These are phyloP conservation scores for Pollenia amentaria DNA, from an alignment of 2,888 invertebrate genomes.

Conservation along the genomic window DNA sequence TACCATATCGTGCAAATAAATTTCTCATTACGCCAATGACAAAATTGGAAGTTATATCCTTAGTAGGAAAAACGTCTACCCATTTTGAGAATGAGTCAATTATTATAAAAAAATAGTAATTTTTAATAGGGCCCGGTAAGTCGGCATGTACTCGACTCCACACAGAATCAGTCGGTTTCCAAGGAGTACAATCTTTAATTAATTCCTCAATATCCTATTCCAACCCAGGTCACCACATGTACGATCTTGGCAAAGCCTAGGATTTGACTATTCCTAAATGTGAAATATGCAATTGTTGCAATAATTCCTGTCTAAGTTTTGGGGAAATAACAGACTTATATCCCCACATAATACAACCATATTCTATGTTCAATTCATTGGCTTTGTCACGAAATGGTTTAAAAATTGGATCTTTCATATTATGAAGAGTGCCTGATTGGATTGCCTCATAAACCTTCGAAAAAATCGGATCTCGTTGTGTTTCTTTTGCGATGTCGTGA, in stretches of 20 bases:
- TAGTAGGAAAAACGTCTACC: slow-evolving; percentile 47
- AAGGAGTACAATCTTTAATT: slow-evolving; percentile 23
- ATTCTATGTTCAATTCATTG: slow-evolving; percentile 35
- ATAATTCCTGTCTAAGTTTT: slow-evolving; percentile 37
- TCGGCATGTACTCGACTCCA: slow-evolving; percentile 44
- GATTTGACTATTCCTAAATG: slow-evolving; percentile 30
- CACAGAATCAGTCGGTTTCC: slow-evolving; percentile 43
- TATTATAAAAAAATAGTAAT: slow-evolving; percentile 32
- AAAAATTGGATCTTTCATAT: slow-evolving; percentile 23
- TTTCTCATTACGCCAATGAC: slow-evolving; percentile 32
- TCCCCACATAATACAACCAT: slow-evolving; percentile 44
- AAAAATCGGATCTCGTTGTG: slow-evolving; percentile 43
- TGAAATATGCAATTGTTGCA: slow-evolving; percentile 40
- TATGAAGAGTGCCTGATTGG: slow-evolving; percentile 35
- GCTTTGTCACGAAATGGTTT: slow-evolving; percentile 26
- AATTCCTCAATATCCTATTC: slow-evolving; percentile 34
- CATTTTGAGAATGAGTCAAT: slow-evolving; percentile 37
- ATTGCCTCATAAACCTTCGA: slow-evolving; percentile 49
- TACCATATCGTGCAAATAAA: slow-evolving; percentile 45
- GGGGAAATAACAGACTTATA: slow-evolving; percentile 42
- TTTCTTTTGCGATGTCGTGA: slow-evolving; percentile 60
- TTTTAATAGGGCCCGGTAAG: slow-evolving; percentile 49
- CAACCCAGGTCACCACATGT: slow-evolving; percentile 48
- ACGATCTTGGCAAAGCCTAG: slow-evolving; percentile 40
- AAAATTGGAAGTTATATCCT: slow-evolving; percentile 44